phyloP scores from a whole-genome alignment of 1,140 invertebrate genomes.

The Tetranychus cinnabarinus region DNA sequence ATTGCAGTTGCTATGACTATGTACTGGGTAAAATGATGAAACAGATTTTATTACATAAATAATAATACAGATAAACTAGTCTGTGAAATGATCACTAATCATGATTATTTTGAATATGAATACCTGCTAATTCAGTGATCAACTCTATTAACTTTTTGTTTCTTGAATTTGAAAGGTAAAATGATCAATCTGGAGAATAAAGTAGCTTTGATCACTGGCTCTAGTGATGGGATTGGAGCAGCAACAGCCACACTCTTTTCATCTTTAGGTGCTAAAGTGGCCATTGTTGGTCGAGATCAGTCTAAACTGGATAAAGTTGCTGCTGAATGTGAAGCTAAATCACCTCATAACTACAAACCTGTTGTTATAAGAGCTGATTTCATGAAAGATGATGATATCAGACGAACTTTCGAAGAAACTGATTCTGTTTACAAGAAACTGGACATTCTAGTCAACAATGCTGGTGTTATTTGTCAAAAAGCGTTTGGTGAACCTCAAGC shows the following conservation, averaged over 20 bases:
- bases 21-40: no score
- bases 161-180: no score
- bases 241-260: conserved; percentile 54
- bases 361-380: background rate
- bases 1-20: no score
- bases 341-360: background rate
- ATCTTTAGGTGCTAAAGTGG: conserved; percentile 37
- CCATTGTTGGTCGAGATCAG: conserved; percentile 46
- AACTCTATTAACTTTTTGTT: no score
- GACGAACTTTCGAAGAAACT: background rate
- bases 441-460: conserved; percentile 2
- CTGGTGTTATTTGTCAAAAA: background rate
- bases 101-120: no score
- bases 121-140: no score
- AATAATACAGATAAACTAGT: no score
- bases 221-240: conserved; percentile 61
- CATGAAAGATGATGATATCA: background rate
- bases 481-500: background rate
- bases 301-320: conserved; percentile 35
- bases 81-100: no score
- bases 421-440: background rate
- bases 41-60: no score
- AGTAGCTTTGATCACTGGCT: conserved; percentile 16
- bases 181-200: background rate
- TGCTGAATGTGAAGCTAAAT: conserved; percentile 34